Evolutionary conservation across 2,797 vertebrate genomes (phyloP), one percentile per base, ranked within the genome.

Genomic region (Syngnathus acus): DNA sequence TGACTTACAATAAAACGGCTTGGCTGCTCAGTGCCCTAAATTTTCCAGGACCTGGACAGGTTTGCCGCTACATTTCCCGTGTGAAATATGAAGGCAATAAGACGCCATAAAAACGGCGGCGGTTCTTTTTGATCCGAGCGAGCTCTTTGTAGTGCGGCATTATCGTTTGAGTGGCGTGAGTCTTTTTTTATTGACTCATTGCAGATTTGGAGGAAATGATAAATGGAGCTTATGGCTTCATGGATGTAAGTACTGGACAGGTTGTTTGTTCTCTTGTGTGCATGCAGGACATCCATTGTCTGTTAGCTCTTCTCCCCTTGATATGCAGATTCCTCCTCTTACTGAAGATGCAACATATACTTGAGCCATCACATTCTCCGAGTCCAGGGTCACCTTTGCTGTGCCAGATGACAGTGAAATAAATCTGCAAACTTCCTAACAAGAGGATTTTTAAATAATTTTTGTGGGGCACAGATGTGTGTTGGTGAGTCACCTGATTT

Each of bases 51-150:
- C 68, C 79, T 55, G 77, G 89, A 86, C 86, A 85, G 86, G 76
- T 85, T 32, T 87, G 84, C 87, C 85, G 83, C 81, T 78, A 78
- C 87, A 84, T 89, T 90, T 90, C 86, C 80, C 68, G 83, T 84
- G 81, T 89, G 85, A 90, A 88, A 90, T 90, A 89, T 86, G 88
- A 84, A 83, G 26, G 76, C 86, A 75, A 77, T 84, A 87, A 32
- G 26, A 32, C 26, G 2, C 26, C 26, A 32, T 32, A 32, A 32
- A 82, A 81, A 84, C 88, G 84, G 81, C 77, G 76, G 78, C 86
- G 85, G 84, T 78, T 87, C 86, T 88, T 84, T 82, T 75, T 86
- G 85, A 87, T 83, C 78, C 72, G 82, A 9, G 42, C 26, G 26
- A 76, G 79, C 57, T 75, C 81, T 76, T 74, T 68, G 76, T 81